Base-by-base conservation (phyloP, 2,113 vertebrate genomes). In the Ammodytes dubius region DNA sequence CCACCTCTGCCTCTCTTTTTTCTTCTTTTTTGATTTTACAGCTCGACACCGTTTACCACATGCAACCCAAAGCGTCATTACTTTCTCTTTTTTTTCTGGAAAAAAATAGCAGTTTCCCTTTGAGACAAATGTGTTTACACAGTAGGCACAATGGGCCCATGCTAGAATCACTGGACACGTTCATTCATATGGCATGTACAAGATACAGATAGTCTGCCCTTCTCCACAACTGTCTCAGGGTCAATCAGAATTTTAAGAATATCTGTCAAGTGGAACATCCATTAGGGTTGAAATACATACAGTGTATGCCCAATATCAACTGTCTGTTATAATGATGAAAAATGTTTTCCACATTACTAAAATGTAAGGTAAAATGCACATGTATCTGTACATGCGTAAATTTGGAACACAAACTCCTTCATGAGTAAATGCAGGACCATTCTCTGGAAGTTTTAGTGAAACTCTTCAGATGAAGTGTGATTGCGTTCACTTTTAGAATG, bases 1-100 rank as follows among this genome's bases (percentile, higher is more conserved):
- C 69, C 66, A 78, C 77, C 81, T 66, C 73, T 50, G 70, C 60
- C 66, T n/a, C 27, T 27, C 14, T 12, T 84, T n/a, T n/a, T 75
- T 72, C n/a, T 35, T n/a, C 39, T 43, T 67, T 78, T 59, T 53
- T 65, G 50, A 52, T 70, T 82, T 75, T 74, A 70, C 47, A 78
- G 81, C 63, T 69, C 73, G 70, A 84, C 70, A 67, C 57, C 47
- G 69, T 88, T 86, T 70, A 84, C 84, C 59, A 78, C 79, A 72
- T 69, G 64, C 45, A n/a, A 56, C n/a, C 52, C 35, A 63, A 81
- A 73, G 64, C 1, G n/a, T 77, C 47, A 27, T 57, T 72, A 27
- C 27, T 67, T 37, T 35, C 40, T 37, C 37, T 63, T 54, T 61
- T 42, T 15, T 73, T 49, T 81, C 54, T 56, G 74, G 71, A 60